Conservation (phyloP, 1,140 invertebrate genomes). For the Saxidomus purpurata region DNA sequence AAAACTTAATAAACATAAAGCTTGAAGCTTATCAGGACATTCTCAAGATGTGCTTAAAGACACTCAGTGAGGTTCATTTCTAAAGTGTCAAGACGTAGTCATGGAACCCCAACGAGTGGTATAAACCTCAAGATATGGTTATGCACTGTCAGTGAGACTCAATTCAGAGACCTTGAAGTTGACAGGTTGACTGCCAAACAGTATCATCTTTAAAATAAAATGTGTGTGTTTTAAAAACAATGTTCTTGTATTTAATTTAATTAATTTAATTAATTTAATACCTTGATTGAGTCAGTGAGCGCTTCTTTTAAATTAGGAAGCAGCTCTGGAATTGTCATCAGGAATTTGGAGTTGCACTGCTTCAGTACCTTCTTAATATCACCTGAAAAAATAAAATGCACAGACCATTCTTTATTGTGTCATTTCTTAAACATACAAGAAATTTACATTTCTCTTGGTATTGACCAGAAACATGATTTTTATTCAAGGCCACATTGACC, state of each 20-base stretch:
- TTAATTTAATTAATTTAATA: background rate
- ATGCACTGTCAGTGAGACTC: too few relatives aligned
- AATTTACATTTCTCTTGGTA: too few relatives aligned
- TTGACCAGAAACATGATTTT: too few relatives aligned
- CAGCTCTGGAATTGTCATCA: constrained; percentile 10
- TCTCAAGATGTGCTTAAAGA: too few relatives aligned
- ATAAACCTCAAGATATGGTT: too few relatives aligned
- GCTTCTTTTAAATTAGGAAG: constrained; percentile 12
- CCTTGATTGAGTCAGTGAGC: background rate
- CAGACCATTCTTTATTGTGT: too few relatives aligned
- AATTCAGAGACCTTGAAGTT: background rate
- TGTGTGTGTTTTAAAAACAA: background rate
- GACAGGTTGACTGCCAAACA: background rate
- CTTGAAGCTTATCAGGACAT: too few relatives aligned
- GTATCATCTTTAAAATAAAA: background rate
- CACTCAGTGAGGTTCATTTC: too few relatives aligned
- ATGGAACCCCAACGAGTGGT: too few relatives aligned
- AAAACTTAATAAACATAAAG: background rate
- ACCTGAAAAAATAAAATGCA: constrained; percentile 30
- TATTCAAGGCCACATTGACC: too few relatives aligned
- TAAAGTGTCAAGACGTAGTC: too few relatives aligned
- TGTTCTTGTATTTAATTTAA: background rate
- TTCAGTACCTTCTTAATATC: background rate
- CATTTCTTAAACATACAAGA: too few relatives aligned
- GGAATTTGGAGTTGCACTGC: constrained; percentile 25